These are phyloP conservation scores for Solenopsis fugax DNA, from an alignment of 1,140 invertebrate species.

Conservation along the genomic window DNA sequence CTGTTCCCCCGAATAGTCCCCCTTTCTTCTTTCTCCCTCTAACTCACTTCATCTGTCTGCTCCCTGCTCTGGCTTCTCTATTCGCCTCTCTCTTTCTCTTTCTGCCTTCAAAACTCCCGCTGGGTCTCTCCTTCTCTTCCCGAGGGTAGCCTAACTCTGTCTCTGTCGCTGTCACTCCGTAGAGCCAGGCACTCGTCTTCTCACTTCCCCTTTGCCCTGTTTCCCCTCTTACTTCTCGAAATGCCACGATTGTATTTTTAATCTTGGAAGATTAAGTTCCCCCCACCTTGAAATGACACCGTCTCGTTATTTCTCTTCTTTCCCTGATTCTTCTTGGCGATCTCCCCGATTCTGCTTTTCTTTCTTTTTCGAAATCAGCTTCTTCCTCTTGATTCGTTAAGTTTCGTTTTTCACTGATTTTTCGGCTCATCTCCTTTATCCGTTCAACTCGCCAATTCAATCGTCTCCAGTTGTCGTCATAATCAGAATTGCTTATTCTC, in stretches of 20 bases:
- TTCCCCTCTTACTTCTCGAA: slow-evolving; percentile 13
- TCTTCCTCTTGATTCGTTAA: background rate
- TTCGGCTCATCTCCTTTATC: background rate
- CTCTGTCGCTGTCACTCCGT: background rate
- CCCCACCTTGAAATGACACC: slow-evolving; percentile 35
- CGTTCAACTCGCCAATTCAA: background rate
- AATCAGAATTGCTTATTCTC: slow-evolving; percentile 24
- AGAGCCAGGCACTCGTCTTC: slow-evolving; percentile 10
- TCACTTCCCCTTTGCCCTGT: slow-evolving; percentile 36
- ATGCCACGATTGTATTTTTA: slow-evolving; percentile 51
- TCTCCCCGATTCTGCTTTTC: background rate
- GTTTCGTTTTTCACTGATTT: slow-evolving; percentile 42
- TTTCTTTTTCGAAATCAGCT: slow-evolving; percentile 15
- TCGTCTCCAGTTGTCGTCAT: background rate
- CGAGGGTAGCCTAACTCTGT: slow-evolving; percentile 28
- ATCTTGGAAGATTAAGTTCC: slow-evolving; percentile 56
- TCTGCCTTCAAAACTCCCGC: slow-evolving; percentile 46
- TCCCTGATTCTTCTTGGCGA: background rate
- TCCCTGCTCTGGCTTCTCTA: slow-evolving; percentile 36
- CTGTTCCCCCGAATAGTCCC: slow-evolving; percentile 42
- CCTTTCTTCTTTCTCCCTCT: slow-evolving; percentile 10
- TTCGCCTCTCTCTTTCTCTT: slow-evolving; percentile 17
- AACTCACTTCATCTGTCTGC: slow-evolving; percentile 22
- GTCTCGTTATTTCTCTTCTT: slow-evolving; percentile 40
- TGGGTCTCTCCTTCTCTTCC: slow-evolving; percentile 11